A percentile compares a stretch with the other conserved stretches of the same genome.
Conservation (phyloP, 2,113 vertebrate genomes). For the Oreamnos americanus region DNA sequence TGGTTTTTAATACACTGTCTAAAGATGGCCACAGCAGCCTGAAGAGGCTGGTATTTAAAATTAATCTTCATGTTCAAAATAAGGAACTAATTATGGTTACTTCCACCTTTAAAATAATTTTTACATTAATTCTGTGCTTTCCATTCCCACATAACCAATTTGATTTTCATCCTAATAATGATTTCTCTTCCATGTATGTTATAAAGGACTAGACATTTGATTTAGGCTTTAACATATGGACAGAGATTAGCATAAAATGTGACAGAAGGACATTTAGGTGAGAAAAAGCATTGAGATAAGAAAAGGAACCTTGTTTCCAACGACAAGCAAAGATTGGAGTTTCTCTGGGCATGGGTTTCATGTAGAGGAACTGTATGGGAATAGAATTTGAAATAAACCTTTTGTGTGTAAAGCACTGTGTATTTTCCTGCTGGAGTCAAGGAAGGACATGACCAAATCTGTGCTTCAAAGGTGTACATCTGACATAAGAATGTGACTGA, state of each 20-base stretch:
- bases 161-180: not conserved
- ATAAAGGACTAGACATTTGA: not conserved
- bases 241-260: not conserved
- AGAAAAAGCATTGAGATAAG: not conserved
- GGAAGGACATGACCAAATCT: not conserved
- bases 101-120: not conserved
- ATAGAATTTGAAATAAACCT: not conserved
- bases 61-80: not conserved
- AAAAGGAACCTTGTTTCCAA: not conserved
- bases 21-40: not conserved
- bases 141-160: not conserved
- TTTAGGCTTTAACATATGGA: not conserved
- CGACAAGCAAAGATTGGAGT: not conserved
- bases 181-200: not conserved
- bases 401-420: not conserved
- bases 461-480: not conserved
- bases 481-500: not conserved
- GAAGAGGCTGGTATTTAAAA: not conserved
- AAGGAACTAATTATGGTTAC: not conserved
- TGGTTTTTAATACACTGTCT: not conserved
- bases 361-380: not conserved
- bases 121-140: not conserved
- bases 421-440: not conserved
- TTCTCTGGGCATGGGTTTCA: not conserved
- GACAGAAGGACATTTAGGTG: not conserved